A percentile compares a stretch with the other conserved stretches of the same genome.
Evolutionary conservation across 2,888 invertebrate species (phyloP).

Genomic region (Oxytorus armatus): DNA sequence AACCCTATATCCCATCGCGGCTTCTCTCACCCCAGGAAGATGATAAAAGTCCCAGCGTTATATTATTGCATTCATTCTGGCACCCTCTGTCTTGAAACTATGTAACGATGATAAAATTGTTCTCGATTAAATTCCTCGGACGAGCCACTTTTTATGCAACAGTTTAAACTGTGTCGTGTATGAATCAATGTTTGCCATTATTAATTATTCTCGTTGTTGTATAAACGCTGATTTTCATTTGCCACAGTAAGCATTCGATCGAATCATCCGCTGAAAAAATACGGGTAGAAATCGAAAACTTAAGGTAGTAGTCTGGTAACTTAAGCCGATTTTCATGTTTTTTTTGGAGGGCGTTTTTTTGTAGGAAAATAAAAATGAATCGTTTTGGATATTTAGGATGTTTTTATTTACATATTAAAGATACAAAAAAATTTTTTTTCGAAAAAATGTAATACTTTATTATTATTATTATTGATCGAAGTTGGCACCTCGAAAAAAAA

Average conservation of each 20-base stretch:
- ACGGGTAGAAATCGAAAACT: no score
- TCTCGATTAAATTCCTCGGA: conserved; percentile 54
- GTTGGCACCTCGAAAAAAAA: no score
- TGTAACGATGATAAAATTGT: conserved; percentile 57
- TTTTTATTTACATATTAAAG: no score
- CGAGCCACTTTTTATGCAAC: conserved; percentile 22
- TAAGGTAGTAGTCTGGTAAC: no score
- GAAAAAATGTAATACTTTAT: no score
- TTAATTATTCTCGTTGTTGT: conserved; percentile 6
- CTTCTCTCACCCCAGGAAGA: conserved; percentile 59
- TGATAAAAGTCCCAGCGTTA: conserved; percentile 67
- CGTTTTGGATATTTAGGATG: no score
- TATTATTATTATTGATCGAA: no score
- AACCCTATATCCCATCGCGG: conserved; percentile 45
- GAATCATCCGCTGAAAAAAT: no score
- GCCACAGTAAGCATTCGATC: background rate
- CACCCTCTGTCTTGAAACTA: conserved; percentile 53
- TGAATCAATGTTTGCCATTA: conserved; percentile 32
- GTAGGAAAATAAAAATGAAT: no score
- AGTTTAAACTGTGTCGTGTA: background rate
- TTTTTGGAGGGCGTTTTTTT: no score
- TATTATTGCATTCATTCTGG: conserved; percentile 67
- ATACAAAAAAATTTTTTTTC: no score
- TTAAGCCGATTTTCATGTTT: no score
- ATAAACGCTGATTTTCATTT: background rate